These are phyloP conservation scores for Botia kubotai DNA, from an alignment of 2,797 vertebrate species.

Conservation along the genomic window DNA sequence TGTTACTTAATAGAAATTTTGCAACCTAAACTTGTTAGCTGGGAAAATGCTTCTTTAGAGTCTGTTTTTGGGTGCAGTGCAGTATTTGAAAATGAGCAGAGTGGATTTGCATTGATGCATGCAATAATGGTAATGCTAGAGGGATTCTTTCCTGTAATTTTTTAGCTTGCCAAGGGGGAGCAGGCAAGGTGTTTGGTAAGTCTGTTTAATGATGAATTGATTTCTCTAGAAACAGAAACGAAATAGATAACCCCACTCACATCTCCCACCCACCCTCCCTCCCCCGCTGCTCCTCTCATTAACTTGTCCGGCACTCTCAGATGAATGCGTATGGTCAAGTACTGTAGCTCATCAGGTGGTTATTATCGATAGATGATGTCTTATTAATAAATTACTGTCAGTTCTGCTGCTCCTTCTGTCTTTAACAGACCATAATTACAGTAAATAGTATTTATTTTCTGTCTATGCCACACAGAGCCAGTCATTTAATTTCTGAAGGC, in stretches of 20 bases:
- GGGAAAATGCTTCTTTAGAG: not conserved
- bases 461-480: conserved; percentile 29
- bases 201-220: conserved; percentile 44
- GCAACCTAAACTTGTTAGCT: no score
- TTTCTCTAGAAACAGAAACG: conserved; percentile 19
- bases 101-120: conserved; percentile 12
- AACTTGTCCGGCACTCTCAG: conserved; percentile 24
- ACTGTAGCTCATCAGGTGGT: not conserved
- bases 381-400: conserved; percentile 3
- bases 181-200: conserved; percentile 64
- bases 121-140: conserved; percentile 44
- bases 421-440: not conserved
- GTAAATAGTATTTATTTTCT: conserved; percentile 34
- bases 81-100: not conserved
- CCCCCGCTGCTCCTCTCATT: conserved; percentile 24
- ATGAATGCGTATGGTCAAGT: conserved; percentile 18
- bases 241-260: conserved; percentile 34
- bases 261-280: conserved; percentile 14
- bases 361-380: conserved; percentile 4
- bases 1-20: no score
- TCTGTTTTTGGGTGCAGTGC: not conserved
- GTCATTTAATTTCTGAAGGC: conserved; percentile 47
- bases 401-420: not conserved
- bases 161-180: conserved; percentile 65
- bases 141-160: conserved; percentile 51